Percentiles rank a stretch among this genome's conserved stretches.
These are phyloP conservation scores for Bellardia bayeri DNA, from an alignment of 2,888 invertebrate species.

Conservation along the genomic window DNA sequence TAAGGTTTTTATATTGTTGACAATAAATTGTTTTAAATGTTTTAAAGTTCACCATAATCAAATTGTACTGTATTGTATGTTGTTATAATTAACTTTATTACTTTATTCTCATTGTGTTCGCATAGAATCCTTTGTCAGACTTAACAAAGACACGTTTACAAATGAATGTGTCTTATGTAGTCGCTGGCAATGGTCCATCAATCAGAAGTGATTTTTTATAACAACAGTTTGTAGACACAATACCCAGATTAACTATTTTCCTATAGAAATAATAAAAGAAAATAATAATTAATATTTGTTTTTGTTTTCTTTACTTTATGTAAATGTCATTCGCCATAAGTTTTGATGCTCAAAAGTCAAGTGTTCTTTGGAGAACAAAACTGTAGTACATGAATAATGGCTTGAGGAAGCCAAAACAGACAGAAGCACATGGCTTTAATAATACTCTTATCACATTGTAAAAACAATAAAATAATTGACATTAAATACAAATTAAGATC, in stretches of 20 bases:
- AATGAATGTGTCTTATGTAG: neutral
- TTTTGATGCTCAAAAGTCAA: neutral
- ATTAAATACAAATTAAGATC: no score
- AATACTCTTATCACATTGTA: no score
- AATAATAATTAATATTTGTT: constrained; percentile 1
- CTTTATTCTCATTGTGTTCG: neutral
- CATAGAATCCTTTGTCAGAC: constrained; percentile 8
- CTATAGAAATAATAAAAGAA: constrained; percentile 2
- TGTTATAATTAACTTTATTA: neutral
- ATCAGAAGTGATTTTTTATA: constrained; percentile 8
- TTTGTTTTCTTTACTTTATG: neutral
- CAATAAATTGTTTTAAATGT: neutral
- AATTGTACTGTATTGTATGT: neutral
- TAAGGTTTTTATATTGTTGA: no score
- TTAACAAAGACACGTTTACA: neutral
- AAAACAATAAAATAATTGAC: no score
- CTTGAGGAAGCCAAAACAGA: no score
- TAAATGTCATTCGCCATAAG: neutral
- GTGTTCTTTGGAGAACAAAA: neutral
- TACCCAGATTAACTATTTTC: constrained; percentile 26
- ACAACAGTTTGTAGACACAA: constrained; percentile 25
- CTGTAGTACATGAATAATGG: no score
- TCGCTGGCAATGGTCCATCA: neutral
- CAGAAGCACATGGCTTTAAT: no score
- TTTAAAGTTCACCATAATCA: neutral